These are phyloP conservation scores for Turnix velox DNA, from an alignment of 2,113 vertebrate genomes.

Conservation along the genomic window DNA sequence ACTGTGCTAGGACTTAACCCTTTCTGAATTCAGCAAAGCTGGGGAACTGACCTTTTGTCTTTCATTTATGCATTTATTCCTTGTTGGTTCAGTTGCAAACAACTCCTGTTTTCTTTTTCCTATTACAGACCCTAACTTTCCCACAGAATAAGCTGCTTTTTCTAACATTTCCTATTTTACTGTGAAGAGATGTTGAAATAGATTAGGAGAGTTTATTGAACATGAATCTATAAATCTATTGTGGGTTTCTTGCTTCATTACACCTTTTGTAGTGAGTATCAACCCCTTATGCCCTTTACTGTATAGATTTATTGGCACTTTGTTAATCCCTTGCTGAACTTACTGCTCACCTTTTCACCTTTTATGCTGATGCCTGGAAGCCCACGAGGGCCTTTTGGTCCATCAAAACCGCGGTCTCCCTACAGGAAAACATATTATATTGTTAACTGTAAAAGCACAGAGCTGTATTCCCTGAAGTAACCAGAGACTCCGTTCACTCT, in stretches of 20 bases:
- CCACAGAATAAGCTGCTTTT: slow-evolving; percentile 43
- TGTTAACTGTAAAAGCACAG: neutral
- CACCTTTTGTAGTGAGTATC: slow-evolving; percentile 46
- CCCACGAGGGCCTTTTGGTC: slow-evolving; percentile 79
- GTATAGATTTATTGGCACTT: neutral
- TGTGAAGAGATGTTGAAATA: slow-evolving; percentile 31
- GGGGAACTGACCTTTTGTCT: neutral
- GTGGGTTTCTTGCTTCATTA: slow-evolving; percentile 51
- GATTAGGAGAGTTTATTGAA: slow-evolving; percentile 10
- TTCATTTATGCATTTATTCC: neutral
- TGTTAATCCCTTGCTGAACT: slow-evolving; percentile 41
- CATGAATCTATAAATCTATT: slow-evolving; percentile 45
- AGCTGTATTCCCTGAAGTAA: neutral
- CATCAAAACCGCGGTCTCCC: slow-evolving; percentile 84
- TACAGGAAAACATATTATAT: slow-evolving; percentile 45
- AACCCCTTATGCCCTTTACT: neutral
- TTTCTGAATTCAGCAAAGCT: neutral
- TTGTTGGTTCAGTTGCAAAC: neutral
- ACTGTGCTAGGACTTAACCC: neutral
- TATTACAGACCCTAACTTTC: slow-evolving; percentile 37
- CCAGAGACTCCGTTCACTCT: neutral
- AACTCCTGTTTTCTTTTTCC: neutral
- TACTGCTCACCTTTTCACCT: slow-evolving; percentile 85
- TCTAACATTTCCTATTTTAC: slow-evolving; percentile 31
- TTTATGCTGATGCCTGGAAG: slow-evolving; percentile 83